Base-by-base conservation (phyloP, 2,888 invertebrate species). In the Eupeodes latifasciatus region DNA sequence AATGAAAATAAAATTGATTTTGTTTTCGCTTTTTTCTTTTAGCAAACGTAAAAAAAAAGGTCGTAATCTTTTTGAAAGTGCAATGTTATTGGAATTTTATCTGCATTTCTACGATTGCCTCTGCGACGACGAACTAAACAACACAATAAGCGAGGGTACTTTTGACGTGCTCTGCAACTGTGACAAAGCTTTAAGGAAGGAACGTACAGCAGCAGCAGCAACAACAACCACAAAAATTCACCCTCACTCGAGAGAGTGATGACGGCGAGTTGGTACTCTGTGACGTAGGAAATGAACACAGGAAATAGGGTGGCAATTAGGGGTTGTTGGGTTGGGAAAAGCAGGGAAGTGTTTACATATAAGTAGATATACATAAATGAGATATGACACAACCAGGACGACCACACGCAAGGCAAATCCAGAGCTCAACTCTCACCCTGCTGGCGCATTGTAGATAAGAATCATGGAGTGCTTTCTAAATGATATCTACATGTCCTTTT, bases 401-500 rank as follows among this genome's bases (percentile, higher is more conserved):
- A 72, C 77, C 44, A 77, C 78, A 76, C 81, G 62, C 75, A 75
- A 47, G 36, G 62, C 75, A 75, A 74, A n/a, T 40, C 9, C 44
- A 40, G 64, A 67, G 16, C 14, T 85, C 77, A 90, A 90, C 91
- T 85, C 91, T 91, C 90, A 85, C 77, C 53, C 72, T 34, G 59
- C 69, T 34, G 62, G 72, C 85, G 86, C 90, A 90, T 84, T 88
- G 36, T 40, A 80, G 62, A 51, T 59, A 72, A 34, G 59, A 34
- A 27, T 71, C 34, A 47, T 34, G 47, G 47, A 72, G 19, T 19
- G 34, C 10, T 27, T 72, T 57, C 7, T 7, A 5, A 19, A 27
- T 12, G 12, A 16, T 5, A 71, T 6, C 14, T 14, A 16, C 4
- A 14, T 16, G 7, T 47, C 5, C 3, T 27, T 59, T 34, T 47